Base-by-base conservation (phyloP, 2,888 invertebrate species). In the Axea sp. region DNA sequence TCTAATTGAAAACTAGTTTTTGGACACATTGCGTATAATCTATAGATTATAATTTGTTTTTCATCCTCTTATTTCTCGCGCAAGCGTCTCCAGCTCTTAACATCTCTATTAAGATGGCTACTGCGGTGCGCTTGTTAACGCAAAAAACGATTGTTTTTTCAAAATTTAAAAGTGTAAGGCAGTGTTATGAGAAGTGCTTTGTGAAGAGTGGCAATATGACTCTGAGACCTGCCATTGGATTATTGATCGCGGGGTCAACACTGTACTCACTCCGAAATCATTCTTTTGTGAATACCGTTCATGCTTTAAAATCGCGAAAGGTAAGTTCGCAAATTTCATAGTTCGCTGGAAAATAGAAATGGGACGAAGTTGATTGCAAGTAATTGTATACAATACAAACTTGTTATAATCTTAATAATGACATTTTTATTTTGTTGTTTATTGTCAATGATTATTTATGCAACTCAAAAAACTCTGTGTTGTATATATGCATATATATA, bases 1-100 rank as follows among this genome's bases (percentile, higher is more conserved):
- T 60, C 53, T 53, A 14, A 39, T 6, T 17, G 15, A 30, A 51
- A 57, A 12, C 51, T 51, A 60, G 51, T 41, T 43, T 59, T 68
- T 60, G 59, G 67, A 9, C 57, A 17, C 51, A 26, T 43, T 65
- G 51, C n/a, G n/a, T n/a, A n/a, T n/a, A n/a, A n/a, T n/a, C n/a
- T 59, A 59, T 68, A 59, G 68, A 68, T 60, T 68, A 60, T 62
- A 69, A n/a, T n/a, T n/a, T n/a, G n/a, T n/a, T 47, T 53, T 69
- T 62, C 30, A 47, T 62, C 39, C 33, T 43, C 31, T 15, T 9
- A 14, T 15, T 41, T 19, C 35, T 53, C 55, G 71, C 71, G 71
- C 71, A 71, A 71, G 71, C 71, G 71, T 71, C 22, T 49, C 39
- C 7, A 17, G 15, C 5, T 33, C 64, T 31, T 5, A 37, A 45